Base-by-base conservation (phyloP, 2,797 vertebrate species). In the Periophthalmus magnuspinnatus region DNA sequence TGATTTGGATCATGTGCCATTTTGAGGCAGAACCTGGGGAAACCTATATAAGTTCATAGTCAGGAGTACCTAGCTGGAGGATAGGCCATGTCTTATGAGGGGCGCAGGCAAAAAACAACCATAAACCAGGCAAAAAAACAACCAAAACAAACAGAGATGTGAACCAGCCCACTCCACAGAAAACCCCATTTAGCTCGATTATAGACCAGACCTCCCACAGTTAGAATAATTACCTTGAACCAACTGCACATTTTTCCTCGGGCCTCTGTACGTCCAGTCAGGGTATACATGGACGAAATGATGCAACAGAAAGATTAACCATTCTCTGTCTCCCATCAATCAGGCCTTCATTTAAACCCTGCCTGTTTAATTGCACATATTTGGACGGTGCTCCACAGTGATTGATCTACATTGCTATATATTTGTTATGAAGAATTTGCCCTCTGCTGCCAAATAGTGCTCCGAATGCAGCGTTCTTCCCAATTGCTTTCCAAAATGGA, bases 401-500 rank as follows among this genome's bases (percentile, higher is more conserved):
- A 71, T 69, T 76, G 54, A 81, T 86, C 38, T 72, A 34, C 52
- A 71, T 78, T 60, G 22, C 71, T 48, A 28, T 52, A 28, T 56
- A 71, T 71, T 75, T 81, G 69, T 68, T 65, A 56, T 71, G 54
- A 77, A 73, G 61, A 70, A 65, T 70, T 78, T 69, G 34, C 75
- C 58, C 76, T 55, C 13, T 2, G 60, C 19, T 61, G 77, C 79
- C 69, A 79, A 83, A 71, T 71, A 68, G 28, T 73, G 61, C 70
- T 75, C 59, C 50, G 66, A 48, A 61, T 55, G 55, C 19, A 66
- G 36, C 64, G 17, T 38, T 64, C 60, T 70, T 78, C 68, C 50
- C 34, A 38, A 34, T 59, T 65, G 69, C 71, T 24, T 70, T 78
- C 68, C 74, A 75, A 70, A 77, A 81, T 80, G 79, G 69, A 83